Base-by-base conservation (phyloP, 2,797 vertebrate species). In the Perodicticus potto region DNA sequence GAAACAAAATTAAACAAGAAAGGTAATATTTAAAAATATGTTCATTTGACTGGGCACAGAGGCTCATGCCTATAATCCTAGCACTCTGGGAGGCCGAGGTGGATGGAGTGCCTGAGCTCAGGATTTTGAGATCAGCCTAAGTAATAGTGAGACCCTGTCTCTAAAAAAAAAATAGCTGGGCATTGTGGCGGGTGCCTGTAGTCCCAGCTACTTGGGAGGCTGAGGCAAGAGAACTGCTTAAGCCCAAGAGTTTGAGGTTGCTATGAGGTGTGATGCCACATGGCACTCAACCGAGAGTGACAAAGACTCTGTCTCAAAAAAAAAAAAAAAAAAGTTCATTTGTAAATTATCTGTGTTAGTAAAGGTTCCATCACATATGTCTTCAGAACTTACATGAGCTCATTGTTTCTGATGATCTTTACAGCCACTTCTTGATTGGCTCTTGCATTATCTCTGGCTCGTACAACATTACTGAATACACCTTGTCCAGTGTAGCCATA, bases 331-430 rank as follows among this genome's bases (percentile, higher is more conserved):
- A 3, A 81, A 5, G 27, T 61, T n/a, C 22, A 69, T 10, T 7
- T n/a, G 10, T 8, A 17, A 53, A 4, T 49, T 34, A 40, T 10
- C 45, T 27, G 27, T 27, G 27, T 9, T 27, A 25, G 40, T 22
- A 81, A 49, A 59, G 20, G 74, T 7, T 34, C 34, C 3, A 40
- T 34, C 37, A 72, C 12, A 14, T 3, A 16, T 4, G 14, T 61
- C 6, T 83, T 49, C 34, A 40, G 49, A 69, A 99, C 99, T 99
- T 98, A 99, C 99, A 99, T 99, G 97, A 99, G 99, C 96, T 99
- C 99, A 69, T 99, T 99, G 98, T 99, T 99, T 95, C 99, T 98
- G 98, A 99, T 99, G 98, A 99, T 99, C 99, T 99, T 99, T 93
- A 99, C 99, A 1, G 99, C 99, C 97, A 99, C 99, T 98, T 99